Conservation (phyloP, 2,113 vertebrate genomes). For the Elephas maximus region DNA sequence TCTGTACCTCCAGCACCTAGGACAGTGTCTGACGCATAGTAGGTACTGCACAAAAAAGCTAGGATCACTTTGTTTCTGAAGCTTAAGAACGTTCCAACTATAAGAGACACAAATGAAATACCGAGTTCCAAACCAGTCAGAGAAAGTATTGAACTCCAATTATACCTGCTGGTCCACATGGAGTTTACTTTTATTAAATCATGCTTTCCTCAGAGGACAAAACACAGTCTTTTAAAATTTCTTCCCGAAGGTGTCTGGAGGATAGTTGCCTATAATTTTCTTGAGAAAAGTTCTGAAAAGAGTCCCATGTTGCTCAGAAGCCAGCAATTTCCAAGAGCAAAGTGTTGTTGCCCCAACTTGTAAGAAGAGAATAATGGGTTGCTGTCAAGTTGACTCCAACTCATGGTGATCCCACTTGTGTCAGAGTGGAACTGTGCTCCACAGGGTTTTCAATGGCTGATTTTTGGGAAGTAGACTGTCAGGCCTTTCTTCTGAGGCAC, state of each 20-base stretch:
- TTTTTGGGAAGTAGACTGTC: too few relatives aligned
- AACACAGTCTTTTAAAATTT: background rate
- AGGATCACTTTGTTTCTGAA: background rate
- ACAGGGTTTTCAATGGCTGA: too few relatives aligned
- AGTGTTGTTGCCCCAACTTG: background rate
- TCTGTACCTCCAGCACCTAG: fast-evolving
- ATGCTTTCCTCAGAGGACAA: background rate
- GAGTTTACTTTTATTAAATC: background rate
- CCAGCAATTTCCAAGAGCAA: background rate
- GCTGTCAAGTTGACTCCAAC: too few relatives aligned
- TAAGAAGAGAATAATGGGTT: background rate
- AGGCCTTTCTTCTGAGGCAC: too few relatives aligned
- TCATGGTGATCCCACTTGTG: too few relatives aligned
- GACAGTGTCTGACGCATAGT: background rate
- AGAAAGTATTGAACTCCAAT: background rate
- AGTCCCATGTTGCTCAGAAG: background rate
- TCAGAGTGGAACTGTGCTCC: too few relatives aligned
- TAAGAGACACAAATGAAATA: background rate
- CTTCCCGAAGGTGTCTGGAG: background rate
- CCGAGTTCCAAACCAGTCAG: background rate
- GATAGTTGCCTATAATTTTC: background rate
- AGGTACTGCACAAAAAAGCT: background rate
- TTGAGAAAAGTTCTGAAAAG: background rate
- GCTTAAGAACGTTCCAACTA: background rate
- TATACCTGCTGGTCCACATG: background rate